A percentile compares a stretch with the other conserved stretches of the same genome.
Evolutionary conservation across 2,113 vertebrate genomes (phyloP).

Genomic region (Amphiprion ocellaris): DNA sequence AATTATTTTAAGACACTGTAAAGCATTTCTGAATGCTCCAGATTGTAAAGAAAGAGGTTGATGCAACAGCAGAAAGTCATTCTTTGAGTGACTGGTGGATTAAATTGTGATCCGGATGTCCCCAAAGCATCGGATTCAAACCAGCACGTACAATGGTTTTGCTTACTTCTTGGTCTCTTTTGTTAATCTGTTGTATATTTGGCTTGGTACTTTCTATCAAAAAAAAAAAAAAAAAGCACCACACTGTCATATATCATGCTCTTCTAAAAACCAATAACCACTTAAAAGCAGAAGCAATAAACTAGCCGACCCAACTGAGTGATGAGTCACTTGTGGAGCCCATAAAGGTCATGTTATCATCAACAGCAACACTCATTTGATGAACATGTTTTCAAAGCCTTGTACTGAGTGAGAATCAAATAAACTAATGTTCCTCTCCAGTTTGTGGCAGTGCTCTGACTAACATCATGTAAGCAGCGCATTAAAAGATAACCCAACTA

Average conservation of each 20-base stretch:
- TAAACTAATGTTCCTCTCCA: not conserved
- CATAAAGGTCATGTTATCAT: constrained; percentile 19
- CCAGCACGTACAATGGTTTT: not conserved
- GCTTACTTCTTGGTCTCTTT: not conserved
- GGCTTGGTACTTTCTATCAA: not conserved
- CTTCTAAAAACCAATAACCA: not conserved
- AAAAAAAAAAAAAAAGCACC: no score
- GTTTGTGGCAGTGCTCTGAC: not conserved
- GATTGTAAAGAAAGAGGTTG: not conserved
- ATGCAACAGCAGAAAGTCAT: constrained; percentile 10
- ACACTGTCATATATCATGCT: no score
- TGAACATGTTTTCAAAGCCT: not conserved
- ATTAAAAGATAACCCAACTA: not conserved
- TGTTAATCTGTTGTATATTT: not conserved
- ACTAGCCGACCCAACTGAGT: not conserved
- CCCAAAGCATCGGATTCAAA: not conserved
- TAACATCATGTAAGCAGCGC: constrained; percentile 16
- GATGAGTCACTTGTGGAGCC: constrained; percentile 6
- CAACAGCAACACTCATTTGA: constrained; percentile 7
- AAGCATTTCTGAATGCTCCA: not conserved
- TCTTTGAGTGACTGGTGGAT: not conserved
- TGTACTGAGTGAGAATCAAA: not conserved
- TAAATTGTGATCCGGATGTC: not conserved
- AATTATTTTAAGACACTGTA: constrained; percentile 4
- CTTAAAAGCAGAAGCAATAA: constrained; percentile 18